Evolutionary conservation across 1,140 invertebrate species (phyloP), one percentile per base, ranked within the genome.

Genomic region (Calliphora vicina): DNA sequence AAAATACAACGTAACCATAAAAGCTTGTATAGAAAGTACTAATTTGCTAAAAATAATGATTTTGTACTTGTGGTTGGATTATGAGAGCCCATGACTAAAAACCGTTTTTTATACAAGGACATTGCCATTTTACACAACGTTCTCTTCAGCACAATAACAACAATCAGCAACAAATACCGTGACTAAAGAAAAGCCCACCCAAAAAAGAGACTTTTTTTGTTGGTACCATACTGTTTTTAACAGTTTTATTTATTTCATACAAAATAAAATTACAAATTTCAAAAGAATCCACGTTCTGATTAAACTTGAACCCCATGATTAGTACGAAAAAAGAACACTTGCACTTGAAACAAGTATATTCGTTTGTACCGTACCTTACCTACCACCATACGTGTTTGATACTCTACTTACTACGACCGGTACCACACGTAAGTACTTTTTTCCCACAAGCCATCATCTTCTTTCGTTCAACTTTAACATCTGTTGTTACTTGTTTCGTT

Each of bases 41-140:
- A 13, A 50, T 50, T 50, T 50, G 45, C 45, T 6, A 45, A 57
- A 80, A 8, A 26, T 23, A 80, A 23, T 45, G 9, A 20, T 35
- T 45, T 76, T n/a, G 8, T 76, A n/a, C 29, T 35, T 76, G 27
- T 23, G 20, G 4, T 20, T 9, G 61, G 1, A 13, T 83, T 74
- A 85, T 89, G 88, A 81, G 84, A 85, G 82, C 88, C 88, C 86
- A 86, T 84, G 85, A 84, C 74, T 78, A 50, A 84, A 85, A 87
- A 88, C 88, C 86, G 87, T 89, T 89, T 89, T 88, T 88, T 87
- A 87, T 88, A 86, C 88, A 89, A 89, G 87, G 87, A 89, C 88
- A 88, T 88, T 89, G 87, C 84, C 86, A 87, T 87, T 83, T 81
- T 82, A 57, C 15, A 35, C n/a, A 43, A 43, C 25, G n/a, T 8